phyloP scores from a whole-genome alignment of 1,140 invertebrate species.

The Aradophagus sp. region DNA sequence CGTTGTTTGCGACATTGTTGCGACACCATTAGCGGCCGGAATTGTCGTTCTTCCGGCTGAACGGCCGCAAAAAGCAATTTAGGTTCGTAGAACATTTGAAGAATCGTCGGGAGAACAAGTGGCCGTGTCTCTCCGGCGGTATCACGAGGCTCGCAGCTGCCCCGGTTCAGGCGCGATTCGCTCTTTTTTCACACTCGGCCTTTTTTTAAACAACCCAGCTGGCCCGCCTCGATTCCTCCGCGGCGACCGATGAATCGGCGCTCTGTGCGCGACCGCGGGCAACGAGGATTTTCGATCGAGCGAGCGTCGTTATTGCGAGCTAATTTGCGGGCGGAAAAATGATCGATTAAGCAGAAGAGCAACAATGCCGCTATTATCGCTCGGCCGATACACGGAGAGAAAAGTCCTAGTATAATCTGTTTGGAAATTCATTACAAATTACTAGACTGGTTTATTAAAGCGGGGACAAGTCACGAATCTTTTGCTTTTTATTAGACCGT shows the following conservation, averaged over 20 bases:
- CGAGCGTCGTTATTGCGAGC: conserved; percentile 11
- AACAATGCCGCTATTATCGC: conserved; percentile 44
- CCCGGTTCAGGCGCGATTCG: conserved; percentile 22
- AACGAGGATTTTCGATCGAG: conserved; percentile 45
- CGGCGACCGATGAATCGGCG: conserved; percentile 37
- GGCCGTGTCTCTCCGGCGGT: conserved; percentile 20
- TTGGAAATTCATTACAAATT: too few species aligned
- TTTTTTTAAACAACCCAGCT: conserved; percentile 14
- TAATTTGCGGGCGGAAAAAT: conserved; percentile 33
- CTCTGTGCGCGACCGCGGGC: conserved; percentile 30
- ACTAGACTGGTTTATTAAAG: too few species aligned
- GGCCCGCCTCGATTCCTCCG: too few species aligned
- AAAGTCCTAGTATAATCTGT: too few species aligned
- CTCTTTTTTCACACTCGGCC: conserved; percentile 20
- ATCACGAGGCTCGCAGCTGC: conserved; percentile 39
- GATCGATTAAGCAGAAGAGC: conserved; percentile 40
- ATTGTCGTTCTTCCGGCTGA: too few species aligned
- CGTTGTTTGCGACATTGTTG: too few species aligned
- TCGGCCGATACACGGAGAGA: too few species aligned
- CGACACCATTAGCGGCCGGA: too few species aligned
- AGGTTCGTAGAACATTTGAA: conserved; percentile 22
- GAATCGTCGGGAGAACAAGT: conserved; percentile 34
- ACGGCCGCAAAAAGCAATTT: conserved; percentile 36
- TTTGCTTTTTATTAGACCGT: too few species aligned
- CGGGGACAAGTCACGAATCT: too few species aligned